A percentile compares a stretch with the other conserved stretches of the same genome.
Conservation (phyloP, 2,797 vertebrate genomes). For the Diglossa cyanea region DNA sequence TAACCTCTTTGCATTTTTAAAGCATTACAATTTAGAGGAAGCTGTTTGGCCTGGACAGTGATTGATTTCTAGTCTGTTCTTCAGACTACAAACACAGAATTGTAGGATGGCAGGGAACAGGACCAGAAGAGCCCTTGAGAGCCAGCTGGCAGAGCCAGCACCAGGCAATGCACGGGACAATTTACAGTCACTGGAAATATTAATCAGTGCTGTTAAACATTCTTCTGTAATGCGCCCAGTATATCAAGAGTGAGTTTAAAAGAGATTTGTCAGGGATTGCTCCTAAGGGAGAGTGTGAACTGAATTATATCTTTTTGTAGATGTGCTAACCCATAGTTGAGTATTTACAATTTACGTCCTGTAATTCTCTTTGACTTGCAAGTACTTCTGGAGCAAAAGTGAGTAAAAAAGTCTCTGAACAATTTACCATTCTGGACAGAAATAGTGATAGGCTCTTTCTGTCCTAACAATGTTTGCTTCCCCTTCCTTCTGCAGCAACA, state of each 20-base stretch:
- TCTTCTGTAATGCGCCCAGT: neutral
- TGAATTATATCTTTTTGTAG: neutral
- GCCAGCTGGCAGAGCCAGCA: neutral
- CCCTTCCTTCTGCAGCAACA: neutral
- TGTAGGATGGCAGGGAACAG: neutral
- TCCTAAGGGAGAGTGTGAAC: neutral
- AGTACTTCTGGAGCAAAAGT: neutral
- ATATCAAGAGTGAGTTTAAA: neutral
- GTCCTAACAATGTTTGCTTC: neutral
- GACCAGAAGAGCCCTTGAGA: neutral
- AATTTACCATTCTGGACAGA: neutral
- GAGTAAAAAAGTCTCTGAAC: neutral
- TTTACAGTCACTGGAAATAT: conserved; percentile 15
- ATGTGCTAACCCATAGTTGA: neutral
- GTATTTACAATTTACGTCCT: conserved; percentile 14
- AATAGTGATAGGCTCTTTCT: neutral
- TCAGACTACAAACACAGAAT: neutral
- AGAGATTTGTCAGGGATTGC: neutral
- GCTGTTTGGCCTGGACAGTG: neutral
- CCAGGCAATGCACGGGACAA: neutral
- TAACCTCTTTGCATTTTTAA: conserved; percentile 8
- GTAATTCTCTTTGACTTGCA: conserved; percentile 31
- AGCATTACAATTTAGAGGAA: neutral
- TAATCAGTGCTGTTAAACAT: conserved; percentile 17
- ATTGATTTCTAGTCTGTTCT: neutral